These are phyloP conservation scores for Chelonia mydas DNA, from an alignment of 2,797 vertebrate genomes.

Conservation along the genomic window DNA sequence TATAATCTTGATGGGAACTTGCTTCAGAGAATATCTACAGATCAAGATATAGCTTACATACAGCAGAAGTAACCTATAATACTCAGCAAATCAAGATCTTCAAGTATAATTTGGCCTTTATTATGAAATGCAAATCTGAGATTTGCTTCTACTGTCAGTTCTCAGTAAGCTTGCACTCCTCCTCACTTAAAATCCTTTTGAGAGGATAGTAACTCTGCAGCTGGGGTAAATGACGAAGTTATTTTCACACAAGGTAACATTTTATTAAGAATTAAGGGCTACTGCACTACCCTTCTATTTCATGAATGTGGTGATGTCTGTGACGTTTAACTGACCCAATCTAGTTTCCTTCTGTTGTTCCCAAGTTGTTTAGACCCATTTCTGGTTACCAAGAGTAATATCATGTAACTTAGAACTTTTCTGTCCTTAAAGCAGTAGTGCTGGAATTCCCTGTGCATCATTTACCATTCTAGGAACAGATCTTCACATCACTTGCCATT, in stretches of 20 bases:
- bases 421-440: not conserved
- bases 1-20: not conserved
- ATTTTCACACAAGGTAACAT: not conserved
- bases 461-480: conserved; percentile 9
- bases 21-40: not conserved
- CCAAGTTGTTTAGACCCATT: not conserved
- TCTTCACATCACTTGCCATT: not conserved
- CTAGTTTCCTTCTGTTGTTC: not conserved
- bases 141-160: not conserved
- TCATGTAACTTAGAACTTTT: not conserved
- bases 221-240: not conserved
- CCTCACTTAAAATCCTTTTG: not conserved
- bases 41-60: not conserved
- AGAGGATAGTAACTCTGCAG: not conserved
- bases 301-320: not conserved
- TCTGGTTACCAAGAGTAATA: not conserved
- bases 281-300: not conserved
- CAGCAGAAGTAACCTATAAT: not conserved
- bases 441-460: not conserved
- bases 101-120: not conserved
- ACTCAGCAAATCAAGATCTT: not conserved
- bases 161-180: not conserved
- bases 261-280: not conserved
- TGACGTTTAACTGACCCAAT: not conserved
- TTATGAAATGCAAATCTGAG: not conserved